phyloP scores from a whole-genome alignment of 2,113 vertebrate genomes.

The Desmodus rotundus region DNA sequence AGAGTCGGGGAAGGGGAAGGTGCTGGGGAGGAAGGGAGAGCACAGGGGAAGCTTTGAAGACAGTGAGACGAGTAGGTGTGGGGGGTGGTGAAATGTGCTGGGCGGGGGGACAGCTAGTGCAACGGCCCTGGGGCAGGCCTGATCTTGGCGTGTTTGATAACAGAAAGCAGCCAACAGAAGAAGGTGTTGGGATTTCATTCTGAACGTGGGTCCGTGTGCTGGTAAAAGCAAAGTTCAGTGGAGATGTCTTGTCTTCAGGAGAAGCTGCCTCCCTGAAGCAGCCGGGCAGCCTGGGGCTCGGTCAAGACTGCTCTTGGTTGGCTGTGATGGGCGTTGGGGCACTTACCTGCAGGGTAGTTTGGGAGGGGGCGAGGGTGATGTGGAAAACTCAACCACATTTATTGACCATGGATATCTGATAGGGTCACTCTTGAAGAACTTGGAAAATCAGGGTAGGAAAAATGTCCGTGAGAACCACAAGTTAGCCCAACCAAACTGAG shows the following conservation, averaged over 20 bases:
- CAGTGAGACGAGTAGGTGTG: neutral
- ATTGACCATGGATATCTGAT: neutral
- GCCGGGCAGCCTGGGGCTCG: neutral
- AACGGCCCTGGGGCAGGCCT: neutral
- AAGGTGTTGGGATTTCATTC: neutral
- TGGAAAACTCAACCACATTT: neutral
- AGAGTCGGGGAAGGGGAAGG: neutral
- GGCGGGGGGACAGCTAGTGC: neutral
- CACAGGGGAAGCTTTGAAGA: neutral
- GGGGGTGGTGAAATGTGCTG: neutral
- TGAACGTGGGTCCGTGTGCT: neutral
- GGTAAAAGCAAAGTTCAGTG: neutral
- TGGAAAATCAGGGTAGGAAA: neutral
- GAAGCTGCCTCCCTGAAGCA: neutral
- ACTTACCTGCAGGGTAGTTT: neutral
- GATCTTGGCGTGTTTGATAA: neutral
- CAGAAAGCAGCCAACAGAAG: neutral
- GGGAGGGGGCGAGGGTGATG: neutral
- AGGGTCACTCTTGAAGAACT: neutral
- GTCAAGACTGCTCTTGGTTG: neutral
- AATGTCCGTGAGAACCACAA: neutral
- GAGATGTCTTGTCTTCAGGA: neutral
- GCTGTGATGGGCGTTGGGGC: too few relatives aligned
- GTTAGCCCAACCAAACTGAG: neutral
- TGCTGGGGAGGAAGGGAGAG: neutral